Evolutionary conservation across 2,888 invertebrate species (phyloP), one percentile per base, ranked within the genome.

Genomic region (Blastobasis lacticolella): DNA sequence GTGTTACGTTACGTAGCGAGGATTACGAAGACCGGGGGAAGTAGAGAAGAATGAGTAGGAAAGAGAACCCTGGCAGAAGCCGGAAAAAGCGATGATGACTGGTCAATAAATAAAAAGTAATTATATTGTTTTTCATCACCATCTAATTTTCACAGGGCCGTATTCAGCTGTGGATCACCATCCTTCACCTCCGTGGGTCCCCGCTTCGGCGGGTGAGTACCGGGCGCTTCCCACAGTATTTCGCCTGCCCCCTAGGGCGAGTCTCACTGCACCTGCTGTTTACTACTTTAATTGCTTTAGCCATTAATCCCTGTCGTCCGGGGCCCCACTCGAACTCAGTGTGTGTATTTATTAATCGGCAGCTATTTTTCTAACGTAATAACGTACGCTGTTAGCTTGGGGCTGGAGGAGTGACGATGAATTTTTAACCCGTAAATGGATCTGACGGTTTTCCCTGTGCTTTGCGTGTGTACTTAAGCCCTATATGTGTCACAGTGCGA

Each of bases 201-300:
- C 10, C 38, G 5, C 9, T 5, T 10, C 37, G 49, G 58, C 53
- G 57, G 59, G 63, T 61, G 60, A 63, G 60, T 38, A 58, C 65
- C 62, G 66, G 61, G 57, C 60, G 61, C 70, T 75, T 78, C 74
- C 76, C 78, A 79, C 77, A 80, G 71, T 78, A 81, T 77, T 77
- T 78, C 74, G 75, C 73, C 75, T 73, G 71, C 64, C 59, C 60
- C 60, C 45, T 62, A 56, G 56, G 48, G 44, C 56, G 59, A 52
- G 67, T 72, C 73, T 70, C 70, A 67, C 69, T 80, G 81, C 81
- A 82, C 82, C 82, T 81, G 77, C 78, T 81, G 81, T 79, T 81
- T 81, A 80, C 79, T 80, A 77, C 82, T 83, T 81, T 84, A 81
- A 84, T 84, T 82, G 82, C 81, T 78, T 71, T 60, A 71, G 75